phyloP scores from a whole-genome alignment of 1,140 invertebrate genomes.

The Euura lappo region DNA sequence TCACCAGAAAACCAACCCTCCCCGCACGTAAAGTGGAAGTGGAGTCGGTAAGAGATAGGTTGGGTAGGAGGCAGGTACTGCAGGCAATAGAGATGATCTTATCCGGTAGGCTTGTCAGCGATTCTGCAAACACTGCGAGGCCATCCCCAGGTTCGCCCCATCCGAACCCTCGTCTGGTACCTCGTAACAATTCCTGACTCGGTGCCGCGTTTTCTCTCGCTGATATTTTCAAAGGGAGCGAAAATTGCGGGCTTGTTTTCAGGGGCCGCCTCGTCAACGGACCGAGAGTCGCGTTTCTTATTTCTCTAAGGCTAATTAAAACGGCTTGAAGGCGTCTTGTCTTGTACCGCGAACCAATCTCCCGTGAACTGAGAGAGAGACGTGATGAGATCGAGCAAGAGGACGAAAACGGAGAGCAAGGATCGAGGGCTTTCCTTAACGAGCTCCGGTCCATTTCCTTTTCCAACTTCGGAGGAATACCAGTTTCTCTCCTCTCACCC shows the following conservation, averaged over 20 bases:
- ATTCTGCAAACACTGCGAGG: neutral
- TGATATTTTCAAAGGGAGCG: too few species aligned
- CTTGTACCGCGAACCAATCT: neutral
- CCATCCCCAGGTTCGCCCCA: neutral
- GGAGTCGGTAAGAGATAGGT: neutral
- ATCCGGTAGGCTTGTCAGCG: slow-evolving; percentile 1
- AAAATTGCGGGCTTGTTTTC: neutral
- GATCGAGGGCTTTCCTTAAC: neutral
- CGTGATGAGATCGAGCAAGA: neutral
- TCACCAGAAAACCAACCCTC: too few species aligned
- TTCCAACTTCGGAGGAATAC: neutral
- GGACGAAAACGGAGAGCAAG: neutral
- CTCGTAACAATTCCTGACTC: neutral
- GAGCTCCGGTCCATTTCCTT: neutral
- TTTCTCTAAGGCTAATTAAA: too few species aligned
- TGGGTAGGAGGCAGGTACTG: too few species aligned
- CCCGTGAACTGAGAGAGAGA: neutral
- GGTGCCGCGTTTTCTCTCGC: neutral
- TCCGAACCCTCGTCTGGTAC: neutral
- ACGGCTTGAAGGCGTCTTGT: too few species aligned
- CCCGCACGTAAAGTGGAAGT: too few species aligned
- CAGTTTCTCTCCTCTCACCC: too few species aligned
- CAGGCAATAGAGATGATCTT: slow-evolving; percentile 5
- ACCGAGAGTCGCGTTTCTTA: too few species aligned
- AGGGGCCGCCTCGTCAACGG: too few species aligned